These are phyloP conservation scores for Pseudochirops corinnae DNA, from an alignment of 2,797 vertebrate species.

Conservation along the genomic window DNA sequence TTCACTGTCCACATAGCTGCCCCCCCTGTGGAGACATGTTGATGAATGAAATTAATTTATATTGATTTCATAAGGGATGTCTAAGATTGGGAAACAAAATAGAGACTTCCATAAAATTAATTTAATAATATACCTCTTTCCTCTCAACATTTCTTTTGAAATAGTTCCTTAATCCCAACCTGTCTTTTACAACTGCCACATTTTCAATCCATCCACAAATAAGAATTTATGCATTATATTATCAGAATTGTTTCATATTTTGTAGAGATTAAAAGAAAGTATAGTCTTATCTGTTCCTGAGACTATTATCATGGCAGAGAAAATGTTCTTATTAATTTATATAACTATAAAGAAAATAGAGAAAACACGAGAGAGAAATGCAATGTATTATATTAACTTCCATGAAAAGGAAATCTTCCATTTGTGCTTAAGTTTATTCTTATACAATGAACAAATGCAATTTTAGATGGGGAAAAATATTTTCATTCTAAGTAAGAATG, in stretches of 20 bases:
- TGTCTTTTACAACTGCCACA: conserved; percentile 28
- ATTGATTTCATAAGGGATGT: conserved; percentile 87
- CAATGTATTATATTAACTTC: conserved; percentile 53
- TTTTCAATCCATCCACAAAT: not conserved
- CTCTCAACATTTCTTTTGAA: conserved; percentile 60
- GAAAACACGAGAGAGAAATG: conserved; percentile 63
- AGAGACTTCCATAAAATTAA: conserved; percentile 54
- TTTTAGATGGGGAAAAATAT: conserved; percentile 20
- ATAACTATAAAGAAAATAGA: conserved; percentile 67
- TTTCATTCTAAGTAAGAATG: not conserved
- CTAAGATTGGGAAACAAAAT: conserved; percentile 74
- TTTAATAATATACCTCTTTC: conserved; percentile 61
- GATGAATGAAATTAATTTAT: conserved; percentile 87
- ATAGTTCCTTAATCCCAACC: conserved; percentile 44
- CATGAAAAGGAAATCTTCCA: conserved; percentile 41
- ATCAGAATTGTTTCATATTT: conserved; percentile 44
- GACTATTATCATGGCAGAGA: conserved; percentile 61
- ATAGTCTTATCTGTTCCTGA: conserved; percentile 47
- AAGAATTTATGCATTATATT: conserved; percentile 52
- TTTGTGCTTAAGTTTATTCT: conserved; percentile 45
- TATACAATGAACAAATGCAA: conserved; percentile 59
- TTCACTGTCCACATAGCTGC: no score
- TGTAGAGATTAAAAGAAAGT: conserved; percentile 54
- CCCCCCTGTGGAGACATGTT: conserved; percentile 79
- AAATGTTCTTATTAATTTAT: conserved; percentile 72